These are phyloP conservation scores for Pristionchus fissidentatus DNA, from an alignment of 2,888 invertebrate species.

Conservation along the genomic window DNA sequence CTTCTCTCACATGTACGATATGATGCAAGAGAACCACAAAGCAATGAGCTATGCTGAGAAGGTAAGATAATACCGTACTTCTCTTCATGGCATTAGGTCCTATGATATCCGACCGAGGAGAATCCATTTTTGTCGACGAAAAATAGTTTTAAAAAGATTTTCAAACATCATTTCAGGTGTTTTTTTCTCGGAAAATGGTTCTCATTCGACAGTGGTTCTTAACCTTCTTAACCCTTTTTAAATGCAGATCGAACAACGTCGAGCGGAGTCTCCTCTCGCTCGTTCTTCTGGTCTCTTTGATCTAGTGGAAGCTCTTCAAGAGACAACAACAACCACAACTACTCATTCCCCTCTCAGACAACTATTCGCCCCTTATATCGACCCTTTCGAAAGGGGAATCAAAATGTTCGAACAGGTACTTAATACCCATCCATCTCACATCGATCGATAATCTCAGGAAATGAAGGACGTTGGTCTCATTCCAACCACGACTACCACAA, in stretches of 20 bases:
- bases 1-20: conserved; percentile 67
- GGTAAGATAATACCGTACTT: too few relatives aligned
- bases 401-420: conserved; percentile 46
- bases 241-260: conserved; percentile 38
- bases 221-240: background rate
- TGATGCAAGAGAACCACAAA: conserved; percentile 62
- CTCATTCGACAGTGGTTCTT: too few relatives aligned
- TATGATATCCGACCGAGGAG: too few relatives aligned
- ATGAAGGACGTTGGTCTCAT: conserved; percentile 57
- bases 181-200: too few relatives aligned
- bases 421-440: background rate
- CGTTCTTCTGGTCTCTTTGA: conserved; percentile 45
- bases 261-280: conserved; percentile 38
- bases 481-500: conserved; percentile 60
- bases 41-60: conserved; percentile 50
- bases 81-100: too few relatives aligned
- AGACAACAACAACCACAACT: conserved; percentile 62
- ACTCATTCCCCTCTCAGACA: conserved; percentile 62
- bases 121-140: too few relatives aligned
- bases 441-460: background rate
- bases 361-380: conserved; percentile 65
- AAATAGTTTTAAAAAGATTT: too few relatives aligned
- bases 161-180: too few relatives aligned
- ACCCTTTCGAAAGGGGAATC: conserved; percentile 59
- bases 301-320: background rate